phyloP scores from a whole-genome alignment of 1,140 invertebrate species.

The Aphelenchoides besseyi region DNA sequence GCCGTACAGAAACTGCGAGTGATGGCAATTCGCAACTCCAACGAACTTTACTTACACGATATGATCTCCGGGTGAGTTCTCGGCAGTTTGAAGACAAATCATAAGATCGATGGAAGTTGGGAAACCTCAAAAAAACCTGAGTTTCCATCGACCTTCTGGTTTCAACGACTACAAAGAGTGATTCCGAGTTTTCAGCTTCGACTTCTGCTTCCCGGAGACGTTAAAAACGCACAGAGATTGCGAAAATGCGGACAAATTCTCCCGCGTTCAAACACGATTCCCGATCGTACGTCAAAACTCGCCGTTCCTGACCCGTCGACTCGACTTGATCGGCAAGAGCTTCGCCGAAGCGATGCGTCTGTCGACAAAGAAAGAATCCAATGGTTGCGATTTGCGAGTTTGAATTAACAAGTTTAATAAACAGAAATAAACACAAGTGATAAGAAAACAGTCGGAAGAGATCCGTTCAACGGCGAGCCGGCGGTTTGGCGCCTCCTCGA shows the following conservation, averaged over 20 bases:
- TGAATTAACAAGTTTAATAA: neutral
- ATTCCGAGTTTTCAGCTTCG: too few relatives aligned
- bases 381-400: neutral
- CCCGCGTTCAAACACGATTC: neutral
- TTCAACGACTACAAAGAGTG: too few relatives aligned
- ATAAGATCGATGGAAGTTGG: neutral
- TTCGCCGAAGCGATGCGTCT: neutral
- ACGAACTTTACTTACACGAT: slow-evolving; percentile 8
- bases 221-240: slow-evolving; percentile 7
- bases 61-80: neutral
- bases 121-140: too few relatives aligned
- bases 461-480: neutral
- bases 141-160: too few relatives aligned
- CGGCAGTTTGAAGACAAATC: too few relatives aligned
- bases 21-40: neutral
- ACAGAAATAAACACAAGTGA: neutral
- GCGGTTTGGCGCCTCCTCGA: neutral
- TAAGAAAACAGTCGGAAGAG: neutral
- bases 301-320: neutral
- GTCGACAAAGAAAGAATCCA: neutral
- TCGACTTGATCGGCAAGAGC: too few relatives aligned
- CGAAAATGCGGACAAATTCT: slow-evolving; percentile 1
- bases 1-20: neutral
- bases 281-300: neutral
- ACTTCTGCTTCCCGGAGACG: slow-evolving; percentile 1